Evolutionary conservation across 2,113 vertebrate genomes (phyloP), one percentile per base, ranked within the genome.

Genomic region (Lepus timidus): DNA sequence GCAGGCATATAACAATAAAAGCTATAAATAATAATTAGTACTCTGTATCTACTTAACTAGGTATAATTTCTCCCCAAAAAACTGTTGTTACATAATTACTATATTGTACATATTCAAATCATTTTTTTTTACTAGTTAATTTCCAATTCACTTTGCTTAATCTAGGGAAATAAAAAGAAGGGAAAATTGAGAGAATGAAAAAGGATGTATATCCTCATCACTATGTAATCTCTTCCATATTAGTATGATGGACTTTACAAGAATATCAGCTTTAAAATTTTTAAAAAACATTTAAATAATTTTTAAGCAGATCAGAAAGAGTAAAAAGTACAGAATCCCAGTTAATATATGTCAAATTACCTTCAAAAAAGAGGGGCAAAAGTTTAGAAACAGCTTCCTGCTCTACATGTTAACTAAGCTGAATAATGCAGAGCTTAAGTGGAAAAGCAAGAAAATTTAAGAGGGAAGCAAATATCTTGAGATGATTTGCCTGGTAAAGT

Each of bases 401-500:
- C 39, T 96, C n/a, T 94, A 95, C 94, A 95, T 98, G 83, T 52
- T 97, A 98, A 97, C 51, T 36, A 96, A 90, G 68, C 75, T 97
- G 97, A 98, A 97, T 96, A 98, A 97, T 94, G 49, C 92, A 95
- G 67, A 83, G 81, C 25, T 98, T 94, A 97, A 94, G 67, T 58
- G 85, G n/a, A 97, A 91, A 93, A 85, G 68, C 89, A 95, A 84
- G 85, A 71, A 85, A 97, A 97, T 96, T 97, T 88, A 96, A 97
- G 70, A 33, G 95, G 91, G 95, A 97, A 98, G 97, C 79, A 97
- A 98, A 95, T 97, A 98, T 96, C 96, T 97, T 95, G 91, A 98
- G 97, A 98, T 80, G 68, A 93, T 94, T 98, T 98, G 94, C 96
- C 97, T 97, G 98, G 97, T 97, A 95, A 96, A 98, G 95, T 95